These are phyloP conservation scores for Colletes gigas DNA, from an alignment of 1,140 invertebrate genomes.

Conservation along the genomic window DNA sequence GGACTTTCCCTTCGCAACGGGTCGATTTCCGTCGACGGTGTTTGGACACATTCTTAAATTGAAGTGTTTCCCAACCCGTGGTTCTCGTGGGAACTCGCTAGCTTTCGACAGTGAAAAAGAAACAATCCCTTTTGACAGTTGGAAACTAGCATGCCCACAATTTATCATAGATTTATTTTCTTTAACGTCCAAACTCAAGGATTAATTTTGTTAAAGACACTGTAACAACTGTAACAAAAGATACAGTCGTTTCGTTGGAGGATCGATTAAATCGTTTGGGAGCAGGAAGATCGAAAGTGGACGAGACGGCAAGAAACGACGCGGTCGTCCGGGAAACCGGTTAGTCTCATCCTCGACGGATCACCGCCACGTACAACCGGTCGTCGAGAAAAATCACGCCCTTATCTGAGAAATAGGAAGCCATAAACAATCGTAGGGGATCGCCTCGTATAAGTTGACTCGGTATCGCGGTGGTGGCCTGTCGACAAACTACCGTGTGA, in stretches of 20 bases:
- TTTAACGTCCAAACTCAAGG: no score
- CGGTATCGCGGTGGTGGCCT: constrained; percentile 58
- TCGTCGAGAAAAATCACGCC: constrained; percentile 69
- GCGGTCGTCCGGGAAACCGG: constrained; percentile 55
- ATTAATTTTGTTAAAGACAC: no score
- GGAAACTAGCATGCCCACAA: no score
- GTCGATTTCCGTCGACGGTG: neutral
- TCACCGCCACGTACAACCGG: constrained; percentile 63
- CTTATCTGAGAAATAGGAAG: constrained; percentile 73
- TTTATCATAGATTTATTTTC: no score
- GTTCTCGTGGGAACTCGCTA: no score
- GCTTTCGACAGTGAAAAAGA: no score
- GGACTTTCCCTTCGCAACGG: neutral
- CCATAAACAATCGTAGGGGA: constrained; percentile 70
- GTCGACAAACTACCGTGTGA: constrained; percentile 60
- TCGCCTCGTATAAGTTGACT: constrained; percentile 61
- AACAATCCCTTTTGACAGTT: no score
- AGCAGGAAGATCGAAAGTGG: constrained; percentile 25
- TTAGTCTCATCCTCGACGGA: constrained; percentile 55
- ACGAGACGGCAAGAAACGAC: constrained; percentile 51
- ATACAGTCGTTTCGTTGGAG: no score
- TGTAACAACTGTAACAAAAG: no score
- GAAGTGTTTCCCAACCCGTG: no score
- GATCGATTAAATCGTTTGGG: neutral
- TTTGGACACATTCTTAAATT: no score